These are phyloP conservation scores for Eretmochelys imbricata DNA, from an alignment of 2,113 vertebrate genomes.

Conservation along the genomic window DNA sequence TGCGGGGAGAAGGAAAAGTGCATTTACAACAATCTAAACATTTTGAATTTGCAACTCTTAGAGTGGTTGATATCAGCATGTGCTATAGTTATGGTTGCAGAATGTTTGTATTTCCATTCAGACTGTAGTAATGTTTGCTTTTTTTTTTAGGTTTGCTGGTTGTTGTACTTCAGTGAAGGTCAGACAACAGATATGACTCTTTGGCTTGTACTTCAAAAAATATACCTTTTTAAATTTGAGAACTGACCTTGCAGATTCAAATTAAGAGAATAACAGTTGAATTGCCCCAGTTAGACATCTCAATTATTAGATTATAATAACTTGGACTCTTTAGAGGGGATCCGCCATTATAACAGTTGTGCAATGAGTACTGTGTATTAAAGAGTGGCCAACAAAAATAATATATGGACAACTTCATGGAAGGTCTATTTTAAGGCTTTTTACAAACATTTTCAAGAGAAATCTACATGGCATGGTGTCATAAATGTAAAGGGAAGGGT, in stretches of 20 bases:
- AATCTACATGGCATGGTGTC: not conserved
- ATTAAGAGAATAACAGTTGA: not conserved
- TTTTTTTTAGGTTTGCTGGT: not conserved
- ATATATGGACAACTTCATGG: not conserved
- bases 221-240: not conserved
- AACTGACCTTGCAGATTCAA: not conserved
- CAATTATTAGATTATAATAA: not conserved
- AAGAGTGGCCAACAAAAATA: not conserved
- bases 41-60: not conserved
- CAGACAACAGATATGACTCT: not conserved
- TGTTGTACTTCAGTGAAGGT: not conserved
- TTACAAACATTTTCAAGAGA: not conserved
- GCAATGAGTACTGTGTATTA: not conserved
- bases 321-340: not conserved
- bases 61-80: not conserved
- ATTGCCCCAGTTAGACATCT: not conserved
- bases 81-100: not conserved
- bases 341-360: not conserved
- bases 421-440: not conserved
- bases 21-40: not conserved
- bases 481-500: too few species aligned
- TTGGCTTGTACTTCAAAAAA: not conserved
- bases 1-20: not conserved
- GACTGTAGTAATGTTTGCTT: not conserved
- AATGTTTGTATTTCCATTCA: slow-evolving; percentile 18